Evolutionary conservation across 2,888 invertebrate genomes (phyloP).

Genomic region (Tridacna gigas): DNA sequence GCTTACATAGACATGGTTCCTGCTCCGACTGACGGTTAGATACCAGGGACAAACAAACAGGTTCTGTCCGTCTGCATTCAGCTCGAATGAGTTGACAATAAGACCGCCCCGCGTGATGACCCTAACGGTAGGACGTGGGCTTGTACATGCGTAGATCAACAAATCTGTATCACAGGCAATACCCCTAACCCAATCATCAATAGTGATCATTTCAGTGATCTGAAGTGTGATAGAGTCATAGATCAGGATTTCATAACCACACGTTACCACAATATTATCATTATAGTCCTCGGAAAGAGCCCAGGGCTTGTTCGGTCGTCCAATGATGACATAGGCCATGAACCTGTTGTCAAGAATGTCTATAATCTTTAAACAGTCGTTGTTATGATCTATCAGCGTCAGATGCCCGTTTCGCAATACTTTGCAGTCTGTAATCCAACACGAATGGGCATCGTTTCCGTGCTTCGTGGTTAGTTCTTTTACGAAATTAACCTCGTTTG

Average conservation of each 20-base stretch:
- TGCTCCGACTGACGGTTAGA: neutral
- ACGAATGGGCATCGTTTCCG: neutral
- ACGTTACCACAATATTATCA: neutral
- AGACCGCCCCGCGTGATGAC: neutral
- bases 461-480: neutral
- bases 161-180: neutral
- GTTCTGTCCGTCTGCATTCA: conserved; percentile 1
- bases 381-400: conserved; percentile 6
- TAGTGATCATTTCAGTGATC: neutral
- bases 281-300: neutral
- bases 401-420: neutral
- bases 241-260: conserved; percentile 9
- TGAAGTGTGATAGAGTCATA: neutral
- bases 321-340: neutral
- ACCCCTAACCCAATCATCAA: conserved; percentile 4
- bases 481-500: neutral
- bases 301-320: conserved; percentile 7
- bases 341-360: neutral
- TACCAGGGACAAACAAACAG: conserved; percentile 16
- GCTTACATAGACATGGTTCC: neutral
- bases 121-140: neutral
- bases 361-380: conserved; percentile 3
- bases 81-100: neutral
- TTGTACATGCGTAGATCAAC: conserved; percentile 7
- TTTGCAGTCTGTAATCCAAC: conserved; percentile 10